Evolutionary conservation across 2,888 invertebrate genomes (phyloP), one percentile per base, ranked within the genome.

Genomic region (Timema podura): DNA sequence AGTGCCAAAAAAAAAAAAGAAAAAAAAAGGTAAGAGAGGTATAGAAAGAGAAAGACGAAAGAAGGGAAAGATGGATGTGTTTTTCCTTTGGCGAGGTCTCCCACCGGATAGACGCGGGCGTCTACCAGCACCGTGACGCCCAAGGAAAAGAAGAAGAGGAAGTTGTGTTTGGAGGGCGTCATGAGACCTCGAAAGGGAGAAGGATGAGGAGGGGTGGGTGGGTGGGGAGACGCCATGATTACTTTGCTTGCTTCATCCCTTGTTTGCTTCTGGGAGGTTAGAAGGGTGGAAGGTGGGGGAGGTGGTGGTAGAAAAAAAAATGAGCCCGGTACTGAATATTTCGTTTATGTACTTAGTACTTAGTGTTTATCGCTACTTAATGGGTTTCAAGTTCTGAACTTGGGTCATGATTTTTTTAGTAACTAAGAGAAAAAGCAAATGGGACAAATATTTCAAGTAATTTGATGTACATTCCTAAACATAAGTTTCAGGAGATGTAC

Each of bases 51-150:
- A 30, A 30, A 11, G 57, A 51, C 7, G 51, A 44, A 45, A 44
- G 51, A 65, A 48, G 57, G 65, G 68, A 68, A 70, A 70, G 70
- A 70, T 70, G 70, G 70, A 70, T 70, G 70, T 70, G 65, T 70
- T 70, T 70, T 70, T 68, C 68, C 70, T 46, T 45, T 61, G 61
- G 61, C 61, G 30, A 68, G 61, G 65, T 69, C 69, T 65, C 69
- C 69, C 46, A 59, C 69, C 69, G 69, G 69, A 66, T 66, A 69
- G 69, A 69, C 54, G 69, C 57, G 68, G 68, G 61, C 69, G 69
- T 69, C 61, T 61, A 61, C 61, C 61, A 44, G 61, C 61, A 44
- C 61, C 69, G 69, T 66, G 69, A 69, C 69, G 69, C 69, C 57
- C 48, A 65, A 64, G 65, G 49, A 67, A 46, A 54, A 67, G 57